A percentile compares a stretch with the other conserved stretches of the same genome.
phyloP scores from a whole-genome alignment of 2,888 invertebrate genomes.

The Gandaritis pyraliata region DNA sequence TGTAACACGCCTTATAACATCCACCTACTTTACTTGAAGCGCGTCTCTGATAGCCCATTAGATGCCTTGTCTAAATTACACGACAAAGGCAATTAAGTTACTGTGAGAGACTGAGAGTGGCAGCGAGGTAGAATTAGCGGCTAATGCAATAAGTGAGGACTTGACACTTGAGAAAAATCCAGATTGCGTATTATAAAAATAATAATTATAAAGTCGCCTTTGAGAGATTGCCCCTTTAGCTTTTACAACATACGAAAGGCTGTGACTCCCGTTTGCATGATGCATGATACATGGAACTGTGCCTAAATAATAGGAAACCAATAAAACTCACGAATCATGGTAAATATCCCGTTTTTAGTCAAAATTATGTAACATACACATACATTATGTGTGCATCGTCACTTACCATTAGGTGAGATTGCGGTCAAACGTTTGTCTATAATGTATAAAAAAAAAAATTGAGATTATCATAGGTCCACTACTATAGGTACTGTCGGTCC shows the following conservation, averaged over 20 bases:
- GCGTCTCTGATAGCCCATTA: slow-evolving; percentile 22
- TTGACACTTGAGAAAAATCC: slow-evolving; percentile 35
- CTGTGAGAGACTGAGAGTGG: slow-evolving; percentile 54
- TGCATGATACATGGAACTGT: too few relatives aligned
- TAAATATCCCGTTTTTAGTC: too few relatives aligned
- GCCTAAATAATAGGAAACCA: too few relatives aligned
- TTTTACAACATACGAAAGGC: not conserved
- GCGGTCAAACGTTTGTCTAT: too few relatives aligned
- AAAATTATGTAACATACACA: too few relatives aligned
- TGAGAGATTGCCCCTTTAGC: not conserved
- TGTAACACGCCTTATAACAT: not conserved
- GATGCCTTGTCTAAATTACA: slow-evolving; percentile 43
- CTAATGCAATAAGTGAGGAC: slow-evolving; percentile 56
- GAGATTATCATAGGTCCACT: too few relatives aligned
- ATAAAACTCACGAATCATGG: too few relatives aligned
- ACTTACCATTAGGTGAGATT: too few relatives aligned
- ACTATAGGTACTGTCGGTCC: too few relatives aligned
- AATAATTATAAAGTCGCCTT: slow-evolving; percentile 7
- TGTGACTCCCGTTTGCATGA: too few relatives aligned
- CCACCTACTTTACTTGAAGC: slow-evolving; percentile 9
- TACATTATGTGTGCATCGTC: too few relatives aligned
- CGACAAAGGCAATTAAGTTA: slow-evolving; percentile 50
- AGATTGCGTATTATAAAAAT: slow-evolving; percentile 11
- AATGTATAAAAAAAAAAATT: too few relatives aligned
- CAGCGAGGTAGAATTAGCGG: slow-evolving; percentile 56